phyloP scores from a whole-genome alignment of 2,113 vertebrate genomes.

The Scortum barcoo region DNA sequence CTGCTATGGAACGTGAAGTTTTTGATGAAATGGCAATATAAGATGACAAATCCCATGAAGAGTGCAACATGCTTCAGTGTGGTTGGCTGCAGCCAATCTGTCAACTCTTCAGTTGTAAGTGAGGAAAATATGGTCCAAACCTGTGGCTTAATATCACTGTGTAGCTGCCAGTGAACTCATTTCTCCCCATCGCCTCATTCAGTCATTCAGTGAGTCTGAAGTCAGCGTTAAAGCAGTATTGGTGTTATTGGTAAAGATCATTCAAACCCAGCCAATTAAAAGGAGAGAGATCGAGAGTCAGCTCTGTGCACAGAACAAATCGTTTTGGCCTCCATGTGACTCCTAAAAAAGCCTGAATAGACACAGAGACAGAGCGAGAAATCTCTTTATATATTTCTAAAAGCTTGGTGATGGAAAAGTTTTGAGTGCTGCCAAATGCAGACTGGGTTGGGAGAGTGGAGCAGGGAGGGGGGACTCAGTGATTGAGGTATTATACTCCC shows the following conservation, averaged over 20 bases:
- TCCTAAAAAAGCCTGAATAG: slow-evolving; percentile 17
- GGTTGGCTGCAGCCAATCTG: no score
- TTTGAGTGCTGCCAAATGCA: slow-evolving; percentile 60
- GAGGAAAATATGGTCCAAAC: background rate
- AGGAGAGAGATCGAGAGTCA: background rate
- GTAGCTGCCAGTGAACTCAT: background rate
- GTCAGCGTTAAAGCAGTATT: slow-evolving; percentile 32
- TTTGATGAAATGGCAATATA: no score
- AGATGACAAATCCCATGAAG: no score
- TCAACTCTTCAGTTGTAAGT: background rate
- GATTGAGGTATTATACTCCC: slow-evolving; percentile 65
- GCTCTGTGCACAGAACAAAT: slow-evolving; percentile 31
- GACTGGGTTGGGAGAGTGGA: slow-evolving; percentile 2
- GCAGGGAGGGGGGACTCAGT: slow-evolving; percentile 5
- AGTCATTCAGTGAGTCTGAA: slow-evolving; percentile 16
- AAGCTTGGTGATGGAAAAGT: slow-evolving; percentile 55
- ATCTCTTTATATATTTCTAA: slow-evolving; percentile 41
- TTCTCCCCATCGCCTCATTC: background rate
- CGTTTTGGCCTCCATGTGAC: slow-evolving; percentile 35
- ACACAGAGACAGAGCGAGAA: slow-evolving; percentile 27
- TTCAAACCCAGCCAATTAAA: slow-evolving; percentile 40
- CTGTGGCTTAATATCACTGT: background rate
- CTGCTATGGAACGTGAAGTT: no score
- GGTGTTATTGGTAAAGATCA: slow-evolving; percentile 24
- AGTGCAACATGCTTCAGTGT: no score